Base-by-base conservation (phyloP, 2,888 invertebrate species). In the Ophion obscuratus region DNA sequence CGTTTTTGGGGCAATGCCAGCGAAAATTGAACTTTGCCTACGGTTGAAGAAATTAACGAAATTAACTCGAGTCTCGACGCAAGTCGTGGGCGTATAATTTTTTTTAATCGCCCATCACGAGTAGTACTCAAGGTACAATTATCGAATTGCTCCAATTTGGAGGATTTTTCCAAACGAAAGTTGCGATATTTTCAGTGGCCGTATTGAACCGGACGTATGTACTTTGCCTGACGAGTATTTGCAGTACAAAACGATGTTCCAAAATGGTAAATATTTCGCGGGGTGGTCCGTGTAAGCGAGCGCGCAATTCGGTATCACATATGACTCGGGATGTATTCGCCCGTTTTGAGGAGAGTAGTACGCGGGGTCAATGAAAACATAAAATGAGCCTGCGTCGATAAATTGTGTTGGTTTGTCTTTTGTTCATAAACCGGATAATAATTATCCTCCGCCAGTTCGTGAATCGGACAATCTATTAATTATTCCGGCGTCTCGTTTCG, bases 371-470 rank as follows among this genome's bases (percentile, higher is more conserved):
- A 66, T 73, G 78, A 75, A 36, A 73, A 53, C 73, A 67, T 47
- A 14, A 66, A 70, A 80, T 27, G 59, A 81, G 57, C 57, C 31
- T 14, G 66, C 44, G 64, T 57, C 44, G 40, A 74, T 68, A 27
- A 66, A 66, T 77, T 62, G 68, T 67, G 70, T 71, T 27, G 66
- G 70, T 85, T 85, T 85, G 75, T 64, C 70, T 80, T 77, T 53
- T 67, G 80, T 83, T 66, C 80, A 77, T 80, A 83, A 70, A 80
- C 80, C 83, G 81, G 80, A 86, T 77, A 74, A 86, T 83, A 83
- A 86, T 86, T 81, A 77, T 83, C 80, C 76, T n/a, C 68, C 57
- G 71, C 67, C 44, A 40, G 68, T 81, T 36, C 47, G 59, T 11
- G 61, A 80, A 61, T 79, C 73, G 76, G 24, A 77, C 77, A 47